Evolutionary conservation across 2,888 invertebrate species (phyloP), one percentile per base, ranked within the genome.

Genomic region (Hipparchia semele): DNA sequence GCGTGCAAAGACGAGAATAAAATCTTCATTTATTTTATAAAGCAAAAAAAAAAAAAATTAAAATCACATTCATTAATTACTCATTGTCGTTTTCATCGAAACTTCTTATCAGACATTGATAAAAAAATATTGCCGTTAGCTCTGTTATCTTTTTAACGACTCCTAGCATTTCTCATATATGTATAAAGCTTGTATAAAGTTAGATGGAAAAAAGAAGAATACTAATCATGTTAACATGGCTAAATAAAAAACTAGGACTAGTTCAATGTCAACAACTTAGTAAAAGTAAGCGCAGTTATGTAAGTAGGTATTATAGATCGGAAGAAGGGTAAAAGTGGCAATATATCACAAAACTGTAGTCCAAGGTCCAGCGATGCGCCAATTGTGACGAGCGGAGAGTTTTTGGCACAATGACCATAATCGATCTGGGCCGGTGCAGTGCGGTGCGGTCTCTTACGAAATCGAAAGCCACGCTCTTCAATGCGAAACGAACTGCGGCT

Each of bases 361-460:
- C 73, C 78, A 76, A 76, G 81, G 81, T 80, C 81, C 76, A 71
- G 73, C 72, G 68, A 62, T 53, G 62, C 79, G 76, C 76, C 81
- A 84, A 83, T 82, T 78, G 79, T 80, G 81, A 83, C 82, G 87
- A 87, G 85, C 87, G 81, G 87, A 83, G 84, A 53, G 86, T 82
- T 83, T 85, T 80, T 83, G 84, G 85, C 86, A 89, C 85, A 88
- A 87, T 88, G 86, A 86, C 87, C 88, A 90, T 87, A 89, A 90
- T 88, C 85, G 87, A 87, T 84, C 83, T 83, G 79, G 83, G 81
- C 76, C 77, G 77, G 85, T 83, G 85, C 82, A 85, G 82, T 84
- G 83, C 81, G 80, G 82, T 84, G 83, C 81, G 80, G 84, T 75
- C 81, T 79, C 80, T 90, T 90, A 86, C 88, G 89, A 90, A 91